Evolutionary conservation across 1,140 invertebrate genomes (phyloP).

Genomic region (Sycobia sp.): DNA sequence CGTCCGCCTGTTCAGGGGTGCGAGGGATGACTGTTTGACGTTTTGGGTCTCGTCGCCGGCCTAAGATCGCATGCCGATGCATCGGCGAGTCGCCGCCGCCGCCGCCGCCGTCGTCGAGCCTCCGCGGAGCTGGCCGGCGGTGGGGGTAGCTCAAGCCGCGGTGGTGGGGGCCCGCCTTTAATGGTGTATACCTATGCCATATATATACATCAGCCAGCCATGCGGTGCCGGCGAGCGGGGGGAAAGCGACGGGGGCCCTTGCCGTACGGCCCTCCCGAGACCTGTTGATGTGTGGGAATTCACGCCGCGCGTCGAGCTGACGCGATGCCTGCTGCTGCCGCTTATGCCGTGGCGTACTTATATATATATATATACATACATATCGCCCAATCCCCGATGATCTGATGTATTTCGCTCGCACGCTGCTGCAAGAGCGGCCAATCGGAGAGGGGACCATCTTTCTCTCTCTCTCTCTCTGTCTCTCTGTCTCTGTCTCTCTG

Average conservation of each 20-base stretch:
- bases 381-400: too few relatives aligned
- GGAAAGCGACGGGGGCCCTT: conserved; percentile 39
- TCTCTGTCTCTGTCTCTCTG: not conserved
- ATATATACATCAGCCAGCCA: too few relatives aligned
- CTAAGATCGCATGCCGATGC: conserved; percentile 60
- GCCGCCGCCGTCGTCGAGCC: too few relatives aligned
- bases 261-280: conserved; percentile 47
- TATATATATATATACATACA: conserved; percentile 10
- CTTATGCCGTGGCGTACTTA: not conserved
- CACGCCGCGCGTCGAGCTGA: conserved; percentile 47
- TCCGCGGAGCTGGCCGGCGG: conserved; percentile 1
- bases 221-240: conserved; percentile 39
- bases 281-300: conserved; percentile 63
- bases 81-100: too few relatives aligned
- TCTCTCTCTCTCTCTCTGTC: not conserved
- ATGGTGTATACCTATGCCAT: too few relatives aligned
- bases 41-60: conserved; percentile 55
- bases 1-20: conserved; percentile 41
- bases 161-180: conserved; percentile 37
- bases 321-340: conserved; percentile 1
- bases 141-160: not conserved
- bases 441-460: not conserved
- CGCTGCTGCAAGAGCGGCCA: too few relatives aligned
- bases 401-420: too few relatives aligned
- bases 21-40: conserved; percentile 62